phyloP scores from a whole-genome alignment of 1,140 invertebrate genomes.

The Drosophila micromelanica region DNA sequence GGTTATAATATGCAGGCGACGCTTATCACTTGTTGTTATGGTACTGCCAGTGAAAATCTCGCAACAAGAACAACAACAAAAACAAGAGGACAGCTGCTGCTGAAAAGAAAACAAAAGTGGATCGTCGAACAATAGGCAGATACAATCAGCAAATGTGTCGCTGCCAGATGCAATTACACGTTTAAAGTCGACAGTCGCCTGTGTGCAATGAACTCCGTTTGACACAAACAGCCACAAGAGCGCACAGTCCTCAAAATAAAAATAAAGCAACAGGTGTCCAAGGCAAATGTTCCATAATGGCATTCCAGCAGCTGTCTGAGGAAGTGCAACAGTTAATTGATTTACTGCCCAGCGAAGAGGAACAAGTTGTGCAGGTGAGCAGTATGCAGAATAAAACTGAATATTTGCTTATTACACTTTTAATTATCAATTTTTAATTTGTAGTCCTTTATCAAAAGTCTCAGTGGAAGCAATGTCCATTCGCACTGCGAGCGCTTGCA shows the following conservation, averaged over 20 bases:
- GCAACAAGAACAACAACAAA: conserved; percentile 30
- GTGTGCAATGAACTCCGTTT: conserved; percentile 32
- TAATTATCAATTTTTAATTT: background rate
- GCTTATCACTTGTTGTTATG: conserved; percentile 53
- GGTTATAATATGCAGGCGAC: conserved; percentile 58
- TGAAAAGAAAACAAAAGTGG: conserved; percentile 44
- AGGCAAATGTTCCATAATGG: conserved; percentile 2
- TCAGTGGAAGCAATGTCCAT: conserved; percentile 32
- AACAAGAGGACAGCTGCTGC: conserved; percentile 42
- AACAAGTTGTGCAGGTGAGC: conserved; percentile 46
- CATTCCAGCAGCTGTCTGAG: conserved; percentile 9
- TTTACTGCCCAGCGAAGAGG: conserved; percentile 43
- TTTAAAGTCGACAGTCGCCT: conserved; percentile 8
- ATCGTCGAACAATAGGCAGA: conserved; percentile 37
- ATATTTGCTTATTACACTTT: background rate
- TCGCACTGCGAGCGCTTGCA: conserved; percentile 32
- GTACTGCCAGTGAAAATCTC: conserved; percentile 32
- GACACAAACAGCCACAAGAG: background rate
- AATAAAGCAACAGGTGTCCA: conserved; percentile 27
- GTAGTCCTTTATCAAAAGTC: conserved; percentile 50
- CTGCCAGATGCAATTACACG: conserved; percentile 21
- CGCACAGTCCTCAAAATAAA: background rate
- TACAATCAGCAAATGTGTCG: conserved; percentile 36
- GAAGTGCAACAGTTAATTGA: conserved; percentile 45
- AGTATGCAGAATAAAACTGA: background rate